Evolutionary conservation across 2,113 vertebrate species (phyloP).

Genomic region (Chloropsis cyanopogon): DNA sequence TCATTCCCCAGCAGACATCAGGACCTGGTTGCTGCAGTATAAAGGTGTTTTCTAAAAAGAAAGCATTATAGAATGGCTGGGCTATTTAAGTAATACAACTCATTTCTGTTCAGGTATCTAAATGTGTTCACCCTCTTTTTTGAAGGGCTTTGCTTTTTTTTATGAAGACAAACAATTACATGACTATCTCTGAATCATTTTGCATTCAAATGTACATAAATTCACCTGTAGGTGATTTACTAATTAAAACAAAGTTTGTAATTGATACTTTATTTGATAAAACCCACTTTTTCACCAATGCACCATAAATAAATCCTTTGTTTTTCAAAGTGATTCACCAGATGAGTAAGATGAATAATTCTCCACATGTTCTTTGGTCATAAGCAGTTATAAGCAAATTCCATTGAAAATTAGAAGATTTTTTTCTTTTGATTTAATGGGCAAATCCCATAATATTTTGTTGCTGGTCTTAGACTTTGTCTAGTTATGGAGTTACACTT

Average conservation of each 20-base stretch:
- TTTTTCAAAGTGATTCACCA: background rate
- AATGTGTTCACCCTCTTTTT: background rate
- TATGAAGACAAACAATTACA: background rate
- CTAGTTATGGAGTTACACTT: background rate
- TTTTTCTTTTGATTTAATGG: background rate
- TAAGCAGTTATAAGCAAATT: background rate
- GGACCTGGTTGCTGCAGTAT: background rate
- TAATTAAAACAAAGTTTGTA: background rate
- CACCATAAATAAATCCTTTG: background rate
- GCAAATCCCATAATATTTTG: background rate
- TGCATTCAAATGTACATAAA: background rate
- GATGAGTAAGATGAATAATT: background rate
- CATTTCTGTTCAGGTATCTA: background rate
- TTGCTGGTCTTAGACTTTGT: background rate
- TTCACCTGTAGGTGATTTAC: background rate
- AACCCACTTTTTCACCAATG: background rate
- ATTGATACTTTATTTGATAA: background rate
- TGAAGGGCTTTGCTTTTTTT: background rate
- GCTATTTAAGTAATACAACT: background rate
- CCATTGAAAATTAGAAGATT: background rate
- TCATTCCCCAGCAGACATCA: background rate
- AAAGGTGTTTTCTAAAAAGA: background rate
- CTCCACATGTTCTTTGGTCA: background rate
- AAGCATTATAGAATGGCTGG: background rate
- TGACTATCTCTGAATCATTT: background rate